Evolutionary conservation across 2,113 vertebrate species (phyloP).

Genomic region (Antennarius striatus): DNA sequence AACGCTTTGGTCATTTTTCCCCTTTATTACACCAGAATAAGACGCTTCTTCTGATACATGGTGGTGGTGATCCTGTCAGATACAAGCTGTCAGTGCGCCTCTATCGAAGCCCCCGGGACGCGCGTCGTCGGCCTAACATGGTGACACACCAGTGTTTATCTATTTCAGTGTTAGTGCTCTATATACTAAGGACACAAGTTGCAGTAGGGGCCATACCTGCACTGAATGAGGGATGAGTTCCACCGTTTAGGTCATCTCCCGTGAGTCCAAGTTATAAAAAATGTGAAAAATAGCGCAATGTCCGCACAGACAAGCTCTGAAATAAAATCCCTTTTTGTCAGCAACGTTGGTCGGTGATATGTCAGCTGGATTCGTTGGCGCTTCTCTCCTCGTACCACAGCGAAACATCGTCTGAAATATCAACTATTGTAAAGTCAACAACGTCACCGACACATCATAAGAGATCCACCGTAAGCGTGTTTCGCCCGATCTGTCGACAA

Average conservation of each 20-base stretch:
- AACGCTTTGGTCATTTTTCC: slow-evolving; percentile 15
- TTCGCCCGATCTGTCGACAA: slow-evolving; percentile 54
- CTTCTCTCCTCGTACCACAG: neutral
- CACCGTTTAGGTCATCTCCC: slow-evolving; percentile 61
- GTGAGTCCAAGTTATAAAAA: slow-evolving; percentile 33
- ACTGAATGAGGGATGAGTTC: slow-evolving; percentile 16
- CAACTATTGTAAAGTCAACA: slow-evolving; percentile 44
- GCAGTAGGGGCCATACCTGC: slow-evolving; percentile 52
- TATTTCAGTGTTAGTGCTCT: neutral
- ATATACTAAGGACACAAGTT: neutral
- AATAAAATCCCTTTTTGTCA: slow-evolving; percentile 5
- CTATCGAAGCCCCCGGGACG: neutral
- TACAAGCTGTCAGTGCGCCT: slow-evolving; percentile 9
- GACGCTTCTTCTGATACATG: neutral
- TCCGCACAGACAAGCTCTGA: slow-evolving; percentile 23
- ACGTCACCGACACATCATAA: slow-evolving; percentile 30
- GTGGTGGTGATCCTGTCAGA: neutral
- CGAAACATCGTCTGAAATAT: slow-evolving; percentile 32
- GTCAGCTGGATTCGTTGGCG: slow-evolving; percentile 5
- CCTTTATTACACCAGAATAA: neutral
- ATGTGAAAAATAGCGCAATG: slow-evolving; percentile 30
- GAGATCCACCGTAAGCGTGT: slow-evolving; percentile 33
- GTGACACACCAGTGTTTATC: slow-evolving; percentile 13
- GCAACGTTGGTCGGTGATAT: slow-evolving; percentile 17
- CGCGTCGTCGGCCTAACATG: slow-evolving; percentile 36